A percentile compares a stretch with the other conserved stretches of the same genome.
Conservation (phyloP, 2,113 vertebrate species). For the Hemicordylus capensis region DNA sequence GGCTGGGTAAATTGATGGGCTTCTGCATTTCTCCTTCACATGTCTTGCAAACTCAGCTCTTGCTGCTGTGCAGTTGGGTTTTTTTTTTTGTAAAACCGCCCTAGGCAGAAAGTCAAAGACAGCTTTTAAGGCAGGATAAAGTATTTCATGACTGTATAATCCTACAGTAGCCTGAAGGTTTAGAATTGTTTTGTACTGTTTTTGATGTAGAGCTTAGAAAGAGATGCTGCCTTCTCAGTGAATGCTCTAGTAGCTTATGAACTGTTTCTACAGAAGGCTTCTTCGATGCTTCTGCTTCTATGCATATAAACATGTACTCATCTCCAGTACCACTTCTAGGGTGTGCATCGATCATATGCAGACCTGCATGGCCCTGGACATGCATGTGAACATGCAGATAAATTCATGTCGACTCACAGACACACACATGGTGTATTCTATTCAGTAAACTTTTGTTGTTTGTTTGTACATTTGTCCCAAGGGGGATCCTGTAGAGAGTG, state of each 20-base stretch:
- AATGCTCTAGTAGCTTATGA: constrained; percentile 23
- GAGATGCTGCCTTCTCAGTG: constrained; percentile 53
- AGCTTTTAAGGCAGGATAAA: constrained; percentile 70
- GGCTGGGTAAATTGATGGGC: constrained; percentile 21
- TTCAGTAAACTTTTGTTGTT: too few relatives aligned
- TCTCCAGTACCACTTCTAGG: background rate
- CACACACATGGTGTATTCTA: background rate
- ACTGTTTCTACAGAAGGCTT: constrained; percentile 29
- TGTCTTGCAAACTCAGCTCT: constrained; percentile 39
- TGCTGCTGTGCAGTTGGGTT: constrained; percentile 34
- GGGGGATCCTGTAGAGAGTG: too few relatives aligned
- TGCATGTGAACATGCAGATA: background rate
- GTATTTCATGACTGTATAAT: constrained; percentile 67
- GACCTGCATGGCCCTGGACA: background rate
- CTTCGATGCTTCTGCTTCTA: constrained; percentile 26
- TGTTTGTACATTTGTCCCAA: too few relatives aligned
- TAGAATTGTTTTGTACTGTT: constrained; percentile 60
- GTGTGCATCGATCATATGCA: background rate
- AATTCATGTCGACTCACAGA: background rate
- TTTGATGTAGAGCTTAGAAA: constrained; percentile 70
- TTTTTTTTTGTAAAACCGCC: constrained; percentile 32
- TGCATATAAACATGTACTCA: background rate
- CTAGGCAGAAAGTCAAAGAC: constrained; percentile 64
- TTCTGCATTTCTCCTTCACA: background rate
- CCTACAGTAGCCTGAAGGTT: constrained; percentile 64